Base-by-base conservation (phyloP, 2,797 vertebrate species). In the Melanotaenia maccullochi region DNA sequence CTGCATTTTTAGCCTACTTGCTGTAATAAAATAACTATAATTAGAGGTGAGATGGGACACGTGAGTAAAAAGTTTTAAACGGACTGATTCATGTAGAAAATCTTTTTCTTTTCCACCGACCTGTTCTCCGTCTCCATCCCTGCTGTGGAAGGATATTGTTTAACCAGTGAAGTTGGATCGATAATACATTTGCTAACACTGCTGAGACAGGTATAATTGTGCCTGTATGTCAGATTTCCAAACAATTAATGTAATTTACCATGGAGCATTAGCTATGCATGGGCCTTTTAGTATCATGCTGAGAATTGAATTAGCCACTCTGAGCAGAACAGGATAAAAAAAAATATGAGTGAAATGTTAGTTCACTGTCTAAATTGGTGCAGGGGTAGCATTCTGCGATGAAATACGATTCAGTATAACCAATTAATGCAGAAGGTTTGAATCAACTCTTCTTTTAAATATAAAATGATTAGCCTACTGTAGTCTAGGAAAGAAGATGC, bases 151-250 rank as follows among this genome's bases (percentile, higher is more conserved):
- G 59, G 69, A 84, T 85, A 86, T 86, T 32, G 75, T 90, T 90
- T 90, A 85, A 87, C 76, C 30, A 64, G 72, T 24, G 68, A 87
- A 73, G 87, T 88, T 90, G 89, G 83, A 93, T 93, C 90, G 89
- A 92, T 92, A 93, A 85, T 86, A 89, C 84, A 93, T 91, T 89
- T 82, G 74, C 80, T 71, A 49, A 66, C 78, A 67, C 79, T 90
- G 91, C 92, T 91, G 90, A 91, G 90, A 90, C 81, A 74, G 84
- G 84, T 90, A 77, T 90, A 92, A 92, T 89, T 89, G 84, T 83
- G 83, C 84, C 83, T 79, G 86, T 90, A 88, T 87, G 81, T 89
- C 87, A 87, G 63, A 68, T 78, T 87, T 83, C 87, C 83, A 90
- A 88, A 91, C 90, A 91, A 93, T 92, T 89, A 86, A 82, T 71